phyloP scores from a whole-genome alignment of 2,888 invertebrate species.

The Tinea semifulvella region DNA sequence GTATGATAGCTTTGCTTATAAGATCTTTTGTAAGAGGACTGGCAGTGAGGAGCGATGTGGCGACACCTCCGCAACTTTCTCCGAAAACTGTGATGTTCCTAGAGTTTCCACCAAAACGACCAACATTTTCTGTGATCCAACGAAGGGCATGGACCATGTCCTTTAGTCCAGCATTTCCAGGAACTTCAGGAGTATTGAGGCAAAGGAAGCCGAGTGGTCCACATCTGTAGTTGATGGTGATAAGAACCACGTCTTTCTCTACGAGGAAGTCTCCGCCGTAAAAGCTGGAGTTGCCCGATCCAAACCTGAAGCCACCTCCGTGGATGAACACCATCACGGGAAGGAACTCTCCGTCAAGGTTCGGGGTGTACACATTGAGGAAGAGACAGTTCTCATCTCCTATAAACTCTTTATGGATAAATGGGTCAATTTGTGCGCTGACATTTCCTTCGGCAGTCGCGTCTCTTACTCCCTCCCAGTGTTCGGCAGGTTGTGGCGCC shows the following conservation, averaged over 20 bases:
- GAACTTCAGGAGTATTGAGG: conserved; percentile 50
- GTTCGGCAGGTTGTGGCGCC: conserved; percentile 64
- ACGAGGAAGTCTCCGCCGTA: conserved; percentile 63
- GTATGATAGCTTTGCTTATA: conserved; percentile 45
- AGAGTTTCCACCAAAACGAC: conserved; percentile 50
- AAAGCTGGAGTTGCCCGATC: conserved; percentile 55
- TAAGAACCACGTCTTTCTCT: conserved; percentile 65
- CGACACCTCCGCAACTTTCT: conserved; percentile 42
- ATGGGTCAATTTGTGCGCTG: conserved; percentile 64
- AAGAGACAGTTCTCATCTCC: conserved; percentile 76
- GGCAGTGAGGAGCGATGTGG: conserved; percentile 38
- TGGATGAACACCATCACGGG: conserved; percentile 69
- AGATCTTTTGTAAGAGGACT: conserved; percentile 43
- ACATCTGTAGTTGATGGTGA: conserved; percentile 65
- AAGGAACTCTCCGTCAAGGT: conserved; percentile 50
- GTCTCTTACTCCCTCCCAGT: conserved; percentile 67
- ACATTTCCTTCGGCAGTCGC: conserved; percentile 70
- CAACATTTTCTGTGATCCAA: conserved; percentile 52
- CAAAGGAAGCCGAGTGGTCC: conserved; percentile 52
- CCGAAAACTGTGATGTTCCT: conserved; percentile 53
- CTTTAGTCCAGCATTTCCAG: conserved; percentile 55
- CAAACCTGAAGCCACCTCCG: conserved; percentile 61
- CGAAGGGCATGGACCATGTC: conserved; percentile 46
- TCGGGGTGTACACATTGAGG: conserved; percentile 73
- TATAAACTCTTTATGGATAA: conserved; percentile 38